A percentile compares a stretch with the other conserved stretches of the same genome.
phyloP scores from a whole-genome alignment of 2,113 vertebrate species.

The Boulengeromyrus knoepffleri region DNA sequence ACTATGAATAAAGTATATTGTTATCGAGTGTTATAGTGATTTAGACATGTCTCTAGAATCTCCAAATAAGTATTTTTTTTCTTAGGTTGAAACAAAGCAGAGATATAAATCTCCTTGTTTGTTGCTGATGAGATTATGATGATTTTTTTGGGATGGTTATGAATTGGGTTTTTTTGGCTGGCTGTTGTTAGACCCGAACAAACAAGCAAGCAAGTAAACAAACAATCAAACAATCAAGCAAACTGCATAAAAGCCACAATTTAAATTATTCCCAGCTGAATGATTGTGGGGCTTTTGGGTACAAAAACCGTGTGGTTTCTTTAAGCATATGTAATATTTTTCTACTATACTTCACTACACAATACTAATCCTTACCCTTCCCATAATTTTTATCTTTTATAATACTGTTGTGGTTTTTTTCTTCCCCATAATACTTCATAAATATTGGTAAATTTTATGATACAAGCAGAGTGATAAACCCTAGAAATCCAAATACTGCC shows the following conservation, averaged over 20 bases:
- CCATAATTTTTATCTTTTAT: not conserved
- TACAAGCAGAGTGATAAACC: not conserved
- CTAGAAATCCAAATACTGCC: not conserved
- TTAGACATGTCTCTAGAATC: not conserved
- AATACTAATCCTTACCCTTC: not conserved
- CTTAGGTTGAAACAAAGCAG: not conserved
- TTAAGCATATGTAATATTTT: not conserved
- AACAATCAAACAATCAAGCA: not conserved
- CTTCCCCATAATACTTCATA: not conserved
- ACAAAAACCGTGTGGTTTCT: not conserved
- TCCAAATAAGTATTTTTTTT: not conserved
- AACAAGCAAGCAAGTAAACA: not conserved
- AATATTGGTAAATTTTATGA: not conserved
- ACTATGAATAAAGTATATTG: not conserved
- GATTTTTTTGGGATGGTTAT: not conserved
- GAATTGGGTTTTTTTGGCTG: not conserved
- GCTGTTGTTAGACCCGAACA: not conserved
- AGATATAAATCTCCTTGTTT: not conserved
- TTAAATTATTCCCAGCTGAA: not conserved
- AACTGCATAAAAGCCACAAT: not conserved
- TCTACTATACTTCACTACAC: not conserved
- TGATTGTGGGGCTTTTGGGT: not conserved
- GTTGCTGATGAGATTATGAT: not conserved
- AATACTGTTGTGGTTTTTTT: not conserved
- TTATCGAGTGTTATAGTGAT: not conserved